A percentile compares a stretch with the other conserved stretches of the same genome.
phyloP scores from a whole-genome alignment of 2,888 invertebrate species.

The Halictus ligatus region DNA sequence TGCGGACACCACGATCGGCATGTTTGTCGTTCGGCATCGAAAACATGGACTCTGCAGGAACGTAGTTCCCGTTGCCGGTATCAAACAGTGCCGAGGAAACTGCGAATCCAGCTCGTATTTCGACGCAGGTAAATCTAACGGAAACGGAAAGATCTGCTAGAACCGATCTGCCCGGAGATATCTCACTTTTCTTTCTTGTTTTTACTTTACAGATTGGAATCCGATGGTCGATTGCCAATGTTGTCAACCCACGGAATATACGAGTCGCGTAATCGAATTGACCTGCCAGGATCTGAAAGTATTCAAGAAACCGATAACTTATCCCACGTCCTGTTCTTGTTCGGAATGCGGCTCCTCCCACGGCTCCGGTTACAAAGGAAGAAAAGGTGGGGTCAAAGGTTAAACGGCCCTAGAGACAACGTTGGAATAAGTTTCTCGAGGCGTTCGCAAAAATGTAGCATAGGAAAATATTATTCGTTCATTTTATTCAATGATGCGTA shows the following conservation, averaged over 20 bases:
- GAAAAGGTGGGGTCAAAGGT: constrained; percentile 41
- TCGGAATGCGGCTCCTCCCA: constrained; percentile 26
- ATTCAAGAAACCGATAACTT: constrained; percentile 74
- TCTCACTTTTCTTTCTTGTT: constrained; percentile 7
- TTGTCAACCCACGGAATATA: constrained; percentile 77
- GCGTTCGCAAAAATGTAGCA: neutral
- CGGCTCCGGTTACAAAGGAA: neutral
- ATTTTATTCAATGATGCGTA: constrained; percentile 46
- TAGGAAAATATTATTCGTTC: constrained; percentile 53
- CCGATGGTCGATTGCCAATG: constrained; percentile 81
- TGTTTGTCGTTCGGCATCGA: constrained; percentile 85
- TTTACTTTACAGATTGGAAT: constrained; percentile 70
- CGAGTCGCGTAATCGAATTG: constrained; percentile 82
- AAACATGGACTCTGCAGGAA: constrained; percentile 89
- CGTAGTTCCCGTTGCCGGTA: constrained; percentile 86
- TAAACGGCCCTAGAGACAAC: neutral
- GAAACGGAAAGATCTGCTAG: neutral
- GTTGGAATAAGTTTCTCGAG: neutral
- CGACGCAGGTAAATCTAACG: constrained; percentile 86
- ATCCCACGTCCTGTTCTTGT: constrained; percentile 83
- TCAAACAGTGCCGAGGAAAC: constrained; percentile 90
- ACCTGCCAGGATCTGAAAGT: constrained; percentile 84
- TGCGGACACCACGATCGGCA: constrained; percentile 86
- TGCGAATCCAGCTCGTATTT: constrained; percentile 90
- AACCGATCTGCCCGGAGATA: too few species aligned